These are phyloP conservation scores for Dasyornis broadbenti DNA, from an alignment of 2,113 vertebrate genomes.

Conservation along the genomic window DNA sequence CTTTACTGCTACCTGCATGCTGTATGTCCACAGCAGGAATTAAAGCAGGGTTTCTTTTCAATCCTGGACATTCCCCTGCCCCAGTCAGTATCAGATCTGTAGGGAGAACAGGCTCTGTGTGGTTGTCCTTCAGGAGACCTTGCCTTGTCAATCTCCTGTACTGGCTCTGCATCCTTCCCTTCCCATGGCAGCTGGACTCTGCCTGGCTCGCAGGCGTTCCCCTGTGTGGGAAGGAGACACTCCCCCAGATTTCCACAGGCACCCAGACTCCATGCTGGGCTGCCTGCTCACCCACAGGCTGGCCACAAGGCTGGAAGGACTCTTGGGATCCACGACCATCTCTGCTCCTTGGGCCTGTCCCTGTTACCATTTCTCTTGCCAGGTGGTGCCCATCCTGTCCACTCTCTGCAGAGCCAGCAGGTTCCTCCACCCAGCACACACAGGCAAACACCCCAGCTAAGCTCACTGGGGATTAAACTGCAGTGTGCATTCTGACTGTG, in stretches of 20 bases:
- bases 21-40: background rate
- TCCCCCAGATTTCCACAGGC: background rate
- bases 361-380: background rate
- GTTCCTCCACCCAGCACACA: background rate
- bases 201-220: background rate
- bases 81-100: background rate
- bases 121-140: background rate
- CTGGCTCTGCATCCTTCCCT: background rate
- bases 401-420: background rate
- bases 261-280: background rate
- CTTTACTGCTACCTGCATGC: background rate
- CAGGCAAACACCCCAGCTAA: background rate
- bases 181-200: background rate
- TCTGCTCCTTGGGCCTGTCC: background rate
- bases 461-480: background rate
- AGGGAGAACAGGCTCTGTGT: background rate
- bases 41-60: background rate
- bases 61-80: background rate
- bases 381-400: background rate
- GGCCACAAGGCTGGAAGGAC: accelerated
- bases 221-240: background rate
- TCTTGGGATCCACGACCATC: background rate
- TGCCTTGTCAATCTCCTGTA: background rate
- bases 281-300: background rate
- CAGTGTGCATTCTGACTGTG: background rate